Evolutionary conservation across 1,140 invertebrate species (phyloP), one percentile per base, ranked within the genome.

Genomic region (Anastatus disparis): DNA sequence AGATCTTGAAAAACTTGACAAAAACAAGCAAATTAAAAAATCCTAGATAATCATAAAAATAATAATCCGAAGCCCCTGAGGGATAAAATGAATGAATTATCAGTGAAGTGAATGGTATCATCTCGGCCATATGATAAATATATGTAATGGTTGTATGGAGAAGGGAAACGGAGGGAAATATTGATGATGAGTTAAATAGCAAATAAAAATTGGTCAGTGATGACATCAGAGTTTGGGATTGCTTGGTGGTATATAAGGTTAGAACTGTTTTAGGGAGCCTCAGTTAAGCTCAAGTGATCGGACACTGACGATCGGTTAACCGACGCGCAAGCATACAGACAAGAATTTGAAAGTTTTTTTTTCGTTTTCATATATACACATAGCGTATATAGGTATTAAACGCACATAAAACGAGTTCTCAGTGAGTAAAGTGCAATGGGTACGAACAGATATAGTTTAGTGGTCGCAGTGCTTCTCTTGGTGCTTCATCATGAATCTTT

Each of bases 171-270:
- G 26, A 40, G 29, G 42, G 50, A 68, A 59, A 59, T 27, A 6
- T 24, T 8, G 31, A n/a, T n/a, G n/a, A n/a, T n/a, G n/a, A n/a
- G 67, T 48, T 59, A 61, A 61, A 68, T 55, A 68, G 17, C 62
- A 31, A 69, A 35, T 61, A n/a, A n/a, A n/a, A n/a, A n/a, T n/a
- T n/a, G n/a, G n/a, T n/a, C n/a, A n/a, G n/a, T n/a, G n/a, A n/a
- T n/a, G n/a, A n/a, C n/a, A n/a, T n/a, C n/a, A n/a, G n/a, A n/a
- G n/a, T n/a, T n/a, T n/a, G n/a, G n/a, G n/a, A n/a, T n/a, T n/a
- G n/a, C n/a, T n/a, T n/a, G n/a, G n/a, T n/a, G n/a, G 20, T 70
- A 70, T 70, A 70, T 70, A 70, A 70, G 67, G 58, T 70, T 55
- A 31, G 26, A 20, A 55, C 52, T 55, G 58, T 62, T 70, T n/a